A percentile compares a stretch with the other conserved stretches of the same genome.
Evolutionary conservation across 2,113 vertebrate genomes (phyloP).

Genomic region (Catagonus wagneri): DNA sequence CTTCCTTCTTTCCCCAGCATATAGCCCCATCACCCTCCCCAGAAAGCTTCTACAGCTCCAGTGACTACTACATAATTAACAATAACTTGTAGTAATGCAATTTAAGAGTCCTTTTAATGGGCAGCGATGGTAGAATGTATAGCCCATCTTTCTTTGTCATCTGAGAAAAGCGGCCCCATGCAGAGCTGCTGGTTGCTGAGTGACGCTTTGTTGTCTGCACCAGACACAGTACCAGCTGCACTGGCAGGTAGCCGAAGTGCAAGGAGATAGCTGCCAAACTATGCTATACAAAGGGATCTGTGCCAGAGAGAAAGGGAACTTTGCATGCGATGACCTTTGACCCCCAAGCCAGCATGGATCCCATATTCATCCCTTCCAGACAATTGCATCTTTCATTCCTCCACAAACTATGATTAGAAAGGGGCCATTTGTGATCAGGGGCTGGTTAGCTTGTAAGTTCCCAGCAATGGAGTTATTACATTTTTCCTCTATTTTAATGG

Average conservation of each 20-base stretch:
- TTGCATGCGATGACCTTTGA: conserved; percentile 91
- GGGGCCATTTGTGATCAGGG: conserved; percentile 83
- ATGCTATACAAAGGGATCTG: conserved; percentile 91
- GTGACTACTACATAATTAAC: conserved; percentile 92
- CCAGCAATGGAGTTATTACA: conserved; percentile 84
- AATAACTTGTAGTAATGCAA: conserved; percentile 89
- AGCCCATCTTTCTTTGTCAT: conserved; percentile 92
- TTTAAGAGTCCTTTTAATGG: conserved; percentile 89
- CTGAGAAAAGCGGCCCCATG: conserved; percentile 90
- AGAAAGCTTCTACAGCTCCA: conserved; percentile 87
- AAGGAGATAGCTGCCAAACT: conserved; percentile 92
- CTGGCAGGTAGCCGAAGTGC: conserved; percentile 94
- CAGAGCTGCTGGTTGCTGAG: conserved; percentile 92
- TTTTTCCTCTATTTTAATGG: conserved; percentile 83
- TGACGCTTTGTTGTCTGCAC: conserved; percentile 92
- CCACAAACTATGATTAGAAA: conserved; percentile 90
- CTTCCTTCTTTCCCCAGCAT: conserved; percentile 5
- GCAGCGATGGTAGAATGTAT: conserved; percentile 88
- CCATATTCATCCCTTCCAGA: conserved; percentile 95
- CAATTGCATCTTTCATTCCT: conserved; percentile 96
- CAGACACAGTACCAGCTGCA: conserved; percentile 95
- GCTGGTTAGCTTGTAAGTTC: conserved; percentile 84
- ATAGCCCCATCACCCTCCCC: conserved; percentile 70
- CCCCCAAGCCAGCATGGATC: conserved; percentile 92
- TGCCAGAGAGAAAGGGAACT: conserved; percentile 93